A percentile compares a stretch with the other conserved stretches of the same genome.
Evolutionary conservation across 2,888 invertebrate species (phyloP).

Genomic region (Isoperla grammatica): DNA sequence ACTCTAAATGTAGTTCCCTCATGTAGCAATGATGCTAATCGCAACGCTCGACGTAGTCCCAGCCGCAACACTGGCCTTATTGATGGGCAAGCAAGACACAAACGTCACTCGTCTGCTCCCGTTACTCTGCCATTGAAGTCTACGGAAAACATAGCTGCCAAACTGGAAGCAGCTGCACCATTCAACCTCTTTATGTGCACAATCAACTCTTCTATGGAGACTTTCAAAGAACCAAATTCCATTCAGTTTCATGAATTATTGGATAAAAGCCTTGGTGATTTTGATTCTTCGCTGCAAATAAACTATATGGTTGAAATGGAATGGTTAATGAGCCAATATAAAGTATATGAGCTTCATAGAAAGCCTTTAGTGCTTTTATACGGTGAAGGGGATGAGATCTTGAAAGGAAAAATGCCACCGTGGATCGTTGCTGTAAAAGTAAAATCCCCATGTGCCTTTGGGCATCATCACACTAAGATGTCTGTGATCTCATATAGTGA

Average conservation of each 20-base stretch:
- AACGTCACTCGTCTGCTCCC: conserved; percentile 50
- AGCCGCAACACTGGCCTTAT: conserved; percentile 10
- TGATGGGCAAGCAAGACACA: conserved; percentile 33
- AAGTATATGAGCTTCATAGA: conserved; percentile 35
- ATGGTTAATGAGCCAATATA: conserved; percentile 59
- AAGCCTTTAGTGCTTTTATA: conserved; percentile 71
- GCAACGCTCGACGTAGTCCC: conserved; percentile 17
- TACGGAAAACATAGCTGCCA: conserved; percentile 55
- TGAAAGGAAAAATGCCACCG: conserved; percentile 48
- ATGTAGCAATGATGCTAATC: conserved; percentile 26
- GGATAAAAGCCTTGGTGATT: conserved; percentile 67
- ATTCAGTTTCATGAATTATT: conserved; percentile 73
- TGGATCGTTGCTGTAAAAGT: conserved; percentile 62
- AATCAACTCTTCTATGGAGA: conserved; percentile 57
- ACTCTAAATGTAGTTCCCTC: neutral
- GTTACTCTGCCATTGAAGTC: conserved; percentile 42
- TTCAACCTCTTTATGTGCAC: conserved; percentile 72
- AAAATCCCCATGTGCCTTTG: conserved; percentile 70
- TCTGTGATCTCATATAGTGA: conserved; percentile 80
- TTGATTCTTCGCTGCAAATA: conserved; percentile 74
- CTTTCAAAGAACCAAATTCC: conserved; percentile 58
- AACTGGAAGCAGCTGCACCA: conserved; percentile 61
- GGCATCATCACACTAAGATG: conserved; percentile 91
- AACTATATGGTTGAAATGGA: conserved; percentile 90
- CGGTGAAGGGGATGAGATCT: conserved; percentile 63